Evolutionary conservation across 1,140 invertebrate genomes (phyloP).

Genomic region (Bombus balteatus): DNA sequence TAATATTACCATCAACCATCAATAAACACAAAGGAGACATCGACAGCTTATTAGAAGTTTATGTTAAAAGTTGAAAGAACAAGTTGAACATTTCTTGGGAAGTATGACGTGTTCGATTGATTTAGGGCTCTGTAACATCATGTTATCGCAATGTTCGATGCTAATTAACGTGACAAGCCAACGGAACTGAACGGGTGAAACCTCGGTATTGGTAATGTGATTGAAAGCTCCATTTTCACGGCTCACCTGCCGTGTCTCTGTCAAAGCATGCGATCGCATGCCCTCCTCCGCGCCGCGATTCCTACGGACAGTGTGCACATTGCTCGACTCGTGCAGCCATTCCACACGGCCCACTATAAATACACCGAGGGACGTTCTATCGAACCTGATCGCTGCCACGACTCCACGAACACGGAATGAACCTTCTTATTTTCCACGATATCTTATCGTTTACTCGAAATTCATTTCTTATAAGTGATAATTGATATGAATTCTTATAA

Average conservation of each 20-base stretch:
- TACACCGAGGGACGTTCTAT: conserved; percentile 6
- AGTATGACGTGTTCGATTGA: not conserved
- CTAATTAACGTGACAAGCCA: not conserved
- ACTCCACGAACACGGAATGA: not conserved
- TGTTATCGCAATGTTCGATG: not conserved
- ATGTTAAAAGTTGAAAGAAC: no score
- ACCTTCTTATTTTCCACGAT: not conserved
- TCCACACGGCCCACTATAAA: not conserved
- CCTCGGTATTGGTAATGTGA: not conserved
- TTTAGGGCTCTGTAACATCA: not conserved
- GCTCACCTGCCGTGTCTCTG: not conserved
- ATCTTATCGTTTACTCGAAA: not conserved
- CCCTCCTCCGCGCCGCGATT: not conserved
- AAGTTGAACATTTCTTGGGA: not conserved
- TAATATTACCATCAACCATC: no score
- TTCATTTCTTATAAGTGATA: not conserved
- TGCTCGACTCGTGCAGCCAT: not conserved
- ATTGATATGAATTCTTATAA: no score
- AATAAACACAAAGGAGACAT: not conserved
- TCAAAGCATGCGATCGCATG: not conserved
- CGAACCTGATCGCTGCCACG: conserved; percentile 1
- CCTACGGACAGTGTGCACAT: not conserved
- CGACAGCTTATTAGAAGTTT: no score
- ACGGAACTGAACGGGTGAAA: not conserved
- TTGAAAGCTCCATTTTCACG: conserved; percentile 3